Evolutionary conservation across 2,797 vertebrate species (phyloP), one percentile per base, ranked within the genome.

Genomic region (Acanthurus tractus): DNA sequence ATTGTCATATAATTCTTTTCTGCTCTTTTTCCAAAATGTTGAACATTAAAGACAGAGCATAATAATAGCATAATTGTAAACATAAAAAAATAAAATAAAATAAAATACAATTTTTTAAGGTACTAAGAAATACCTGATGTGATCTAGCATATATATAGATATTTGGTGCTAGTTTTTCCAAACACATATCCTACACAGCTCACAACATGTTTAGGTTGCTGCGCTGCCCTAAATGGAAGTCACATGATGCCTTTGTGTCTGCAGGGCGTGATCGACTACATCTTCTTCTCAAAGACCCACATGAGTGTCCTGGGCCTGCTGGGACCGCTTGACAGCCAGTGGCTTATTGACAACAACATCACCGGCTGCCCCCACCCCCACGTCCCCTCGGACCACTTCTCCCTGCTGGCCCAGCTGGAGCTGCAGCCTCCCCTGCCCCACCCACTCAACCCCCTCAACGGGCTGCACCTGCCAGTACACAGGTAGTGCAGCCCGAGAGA

Each of bases 341-440:
- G 98, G 98, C 96, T 99, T 84, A 82, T 93, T 70, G 97, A 99
- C 86, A 99, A 99, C 96, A 97, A 94, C 96, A 98, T 99, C 96
- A 97, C 96, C 12, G 98, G 98, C 86, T 99, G 98, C 92, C 98
- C 98, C 14, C 98, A 99, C 92, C 98, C 98, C 68, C 98, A 98
- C 96, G 96, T 99, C 96, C 98, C 98, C 93, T 99, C 98, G 54
- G 98, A 99, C 96, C 98, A 99, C 96, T 99, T 99, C 95, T 99
- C 98, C 89, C 97, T 99, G 94, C 95, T 99, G 94, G 96, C 97
- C 84, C 98, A 99, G 94, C 96, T 99, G 94, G 98, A 99, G 95
- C 97, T 99, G 78, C 97, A 96, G 78, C 96, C 96, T 48, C 94
- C 95, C 86, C 93, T 92, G 86, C 92, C 95, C 82, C 93, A 95